Evolutionary conservation across 2,797 vertebrate genomes (phyloP).

Genomic region (Artibeus lituratus): DNA sequence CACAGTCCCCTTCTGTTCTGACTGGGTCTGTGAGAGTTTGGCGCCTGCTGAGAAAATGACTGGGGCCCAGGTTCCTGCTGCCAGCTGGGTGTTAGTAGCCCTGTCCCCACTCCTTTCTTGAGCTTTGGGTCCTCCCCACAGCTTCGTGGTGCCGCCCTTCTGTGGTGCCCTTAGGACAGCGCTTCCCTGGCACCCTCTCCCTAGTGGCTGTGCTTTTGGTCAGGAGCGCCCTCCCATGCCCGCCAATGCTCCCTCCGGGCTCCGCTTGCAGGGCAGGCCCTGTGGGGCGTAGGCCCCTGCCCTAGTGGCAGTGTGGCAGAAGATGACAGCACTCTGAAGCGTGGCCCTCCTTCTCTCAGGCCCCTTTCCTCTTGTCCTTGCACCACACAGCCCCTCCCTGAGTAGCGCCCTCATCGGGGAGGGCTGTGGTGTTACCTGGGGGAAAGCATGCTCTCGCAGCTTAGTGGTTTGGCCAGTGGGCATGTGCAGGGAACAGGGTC

Average conservation of each 20-base stretch:
- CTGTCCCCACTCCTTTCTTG: not conserved
- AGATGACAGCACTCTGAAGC: not conserved
- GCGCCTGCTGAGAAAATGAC: not conserved
- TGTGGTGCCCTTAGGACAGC: not conserved
- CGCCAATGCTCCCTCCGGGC: not conserved
- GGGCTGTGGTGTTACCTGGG: not conserved
- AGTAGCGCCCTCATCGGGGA: not conserved
- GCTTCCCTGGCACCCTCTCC: constrained; percentile 83
- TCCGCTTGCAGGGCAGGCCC: not conserved
- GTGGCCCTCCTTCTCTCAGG: not conserved
- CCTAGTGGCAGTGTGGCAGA: not conserved
- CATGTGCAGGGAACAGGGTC: not conserved
- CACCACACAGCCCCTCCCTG: not conserved
- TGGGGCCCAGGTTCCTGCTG: not conserved
- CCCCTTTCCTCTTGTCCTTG: not conserved
- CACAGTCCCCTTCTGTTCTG: not conserved
- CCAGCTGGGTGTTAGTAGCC: not conserved
- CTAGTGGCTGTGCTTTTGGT: constrained; percentile 83
- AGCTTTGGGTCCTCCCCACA: not conserved
- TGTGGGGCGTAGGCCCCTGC: not conserved
- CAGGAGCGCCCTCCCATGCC: constrained; percentile 9
- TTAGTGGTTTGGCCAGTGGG: not conserved
- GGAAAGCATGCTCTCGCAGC: not conserved
- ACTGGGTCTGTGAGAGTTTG: not conserved
- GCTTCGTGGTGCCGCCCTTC: not conserved